These are phyloP conservation scores for Rhynchophorus ferrugineus DNA, from an alignment of 1,140 invertebrate genomes.

Conservation along the genomic window DNA sequence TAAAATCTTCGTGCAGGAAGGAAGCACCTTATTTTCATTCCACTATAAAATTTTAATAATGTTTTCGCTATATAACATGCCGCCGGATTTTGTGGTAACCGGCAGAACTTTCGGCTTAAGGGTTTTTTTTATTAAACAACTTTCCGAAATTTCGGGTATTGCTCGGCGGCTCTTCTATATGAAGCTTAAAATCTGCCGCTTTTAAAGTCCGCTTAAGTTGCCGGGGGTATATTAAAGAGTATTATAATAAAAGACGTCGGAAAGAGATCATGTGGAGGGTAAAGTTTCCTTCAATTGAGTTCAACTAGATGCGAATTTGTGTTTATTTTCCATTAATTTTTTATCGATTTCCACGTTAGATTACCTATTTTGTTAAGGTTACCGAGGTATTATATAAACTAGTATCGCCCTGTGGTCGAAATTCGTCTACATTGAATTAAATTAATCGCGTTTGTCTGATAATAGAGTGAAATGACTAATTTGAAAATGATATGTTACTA, in stretches of 20 bases:
- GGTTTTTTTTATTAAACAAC: conserved; percentile 1
- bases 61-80: conserved; percentile 20
- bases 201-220: not conserved
- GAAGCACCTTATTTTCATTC: conserved; percentile 19
- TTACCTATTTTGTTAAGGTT: no score
- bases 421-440: no score
- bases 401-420: no score
- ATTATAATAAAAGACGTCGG: not conserved
- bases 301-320: not conserved
- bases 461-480: no score
- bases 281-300: not conserved
- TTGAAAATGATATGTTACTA: no score
- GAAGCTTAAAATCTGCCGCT: conserved; percentile 2
- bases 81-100: conserved; percentile 8
- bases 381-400: no score
- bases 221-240: not conserved
- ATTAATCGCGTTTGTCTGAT: no score
- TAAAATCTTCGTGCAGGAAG: conserved; percentile 10
- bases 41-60: conserved; percentile 22
- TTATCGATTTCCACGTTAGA: no score
- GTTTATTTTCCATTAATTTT: not conserved
- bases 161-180: conserved; percentile 4
- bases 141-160: conserved; percentile 13
- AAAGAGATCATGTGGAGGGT: not conserved
- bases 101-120: not conserved